Evolutionary conservation across 2,797 vertebrate genomes (phyloP).

Genomic region (Natrix natrix): DNA sequence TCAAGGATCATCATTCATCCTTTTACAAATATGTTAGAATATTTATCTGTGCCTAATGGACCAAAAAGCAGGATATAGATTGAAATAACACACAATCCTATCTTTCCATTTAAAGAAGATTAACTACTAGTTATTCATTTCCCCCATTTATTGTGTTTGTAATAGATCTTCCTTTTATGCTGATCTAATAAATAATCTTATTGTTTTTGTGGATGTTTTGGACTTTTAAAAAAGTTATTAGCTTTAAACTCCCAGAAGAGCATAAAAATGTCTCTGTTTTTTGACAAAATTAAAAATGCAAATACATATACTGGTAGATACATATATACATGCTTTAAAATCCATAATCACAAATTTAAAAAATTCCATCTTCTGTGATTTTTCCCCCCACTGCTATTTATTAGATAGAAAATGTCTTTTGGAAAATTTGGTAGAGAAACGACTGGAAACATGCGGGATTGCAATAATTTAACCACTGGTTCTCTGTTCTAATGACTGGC

Average conservation of each 20-base stretch:
- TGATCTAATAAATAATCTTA: background rate
- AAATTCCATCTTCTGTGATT: background rate
- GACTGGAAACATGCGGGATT: too few species aligned
- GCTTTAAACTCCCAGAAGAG: background rate
- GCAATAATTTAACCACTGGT: too few species aligned
- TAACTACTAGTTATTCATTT: background rate
- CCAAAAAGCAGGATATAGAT: background rate
- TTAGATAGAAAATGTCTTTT: background rate
- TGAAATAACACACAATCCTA: background rate
- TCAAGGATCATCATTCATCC: background rate
- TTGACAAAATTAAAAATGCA: background rate
- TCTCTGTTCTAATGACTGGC: too few species aligned
- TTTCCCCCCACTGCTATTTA: background rate
- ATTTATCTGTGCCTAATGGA: background rate
- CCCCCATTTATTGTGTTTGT: background rate
- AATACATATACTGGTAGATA: background rate
- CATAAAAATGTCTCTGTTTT: background rate
- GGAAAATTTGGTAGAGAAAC: background rate
- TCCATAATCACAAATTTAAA: background rate
- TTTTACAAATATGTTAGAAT: background rate
- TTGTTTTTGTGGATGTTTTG: background rate
- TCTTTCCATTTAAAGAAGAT: background rate
- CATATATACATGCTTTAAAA: background rate
- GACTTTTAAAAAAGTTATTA: background rate
- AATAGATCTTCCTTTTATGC: background rate